Evolutionary conservation across 2,888 invertebrate genomes (phyloP).

Genomic region (Drosophila yooni): DNA sequence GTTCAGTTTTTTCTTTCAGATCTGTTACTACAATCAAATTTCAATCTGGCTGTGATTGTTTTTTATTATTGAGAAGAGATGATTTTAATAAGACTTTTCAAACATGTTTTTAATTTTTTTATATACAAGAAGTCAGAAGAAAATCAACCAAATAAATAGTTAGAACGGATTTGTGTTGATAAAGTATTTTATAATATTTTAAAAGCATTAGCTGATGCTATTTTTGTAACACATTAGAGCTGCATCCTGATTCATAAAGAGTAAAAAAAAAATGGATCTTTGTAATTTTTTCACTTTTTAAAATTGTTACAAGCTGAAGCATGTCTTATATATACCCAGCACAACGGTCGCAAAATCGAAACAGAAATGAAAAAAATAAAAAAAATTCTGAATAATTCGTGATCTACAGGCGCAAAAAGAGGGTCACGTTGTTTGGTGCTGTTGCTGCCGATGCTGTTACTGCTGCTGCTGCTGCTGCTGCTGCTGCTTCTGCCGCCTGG

Average conservation of each 20-base stretch:
- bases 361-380: conserved; percentile 42
- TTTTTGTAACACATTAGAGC: neutral
- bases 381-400: conserved; percentile 82
- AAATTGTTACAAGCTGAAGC: neutral
- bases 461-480: conserved; percentile 18
- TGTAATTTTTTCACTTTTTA: neutral
- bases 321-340: conserved; percentile 18
- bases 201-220: neutral
- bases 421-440: conserved; percentile 81
- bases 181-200: neutral
- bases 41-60: neutral
- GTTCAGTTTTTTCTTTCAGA: neutral
- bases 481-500: conserved; percentile 11
- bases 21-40: neutral
- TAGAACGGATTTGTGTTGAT: neutral
- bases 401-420: conserved; percentile 84
- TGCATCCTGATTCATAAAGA: neutral
- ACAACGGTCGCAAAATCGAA: conserved; percentile 25
- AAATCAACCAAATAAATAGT: neutral
- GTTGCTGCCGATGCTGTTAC: conserved; percentile 25
- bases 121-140: neutral
- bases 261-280: neutral
- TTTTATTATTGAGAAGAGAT: neutral
- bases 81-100: neutral
- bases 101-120: neutral